A percentile compares a stretch with the other conserved stretches of the same genome.
phyloP scores from a whole-genome alignment of 2,888 invertebrate species.

The Phyllotreta cruciferae region DNA sequence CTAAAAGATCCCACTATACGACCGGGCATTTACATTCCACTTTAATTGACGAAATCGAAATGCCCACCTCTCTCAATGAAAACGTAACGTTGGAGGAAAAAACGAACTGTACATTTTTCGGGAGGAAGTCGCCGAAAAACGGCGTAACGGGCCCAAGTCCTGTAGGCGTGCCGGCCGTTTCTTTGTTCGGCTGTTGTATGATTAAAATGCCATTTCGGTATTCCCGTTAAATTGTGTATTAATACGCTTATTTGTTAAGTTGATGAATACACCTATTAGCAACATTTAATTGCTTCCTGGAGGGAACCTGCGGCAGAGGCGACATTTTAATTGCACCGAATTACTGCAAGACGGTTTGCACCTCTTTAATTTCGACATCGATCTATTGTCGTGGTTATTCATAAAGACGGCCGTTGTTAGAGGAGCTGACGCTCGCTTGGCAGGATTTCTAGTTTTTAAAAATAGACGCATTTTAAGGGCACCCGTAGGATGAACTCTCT shows the following conservation, averaged over 20 bases:
- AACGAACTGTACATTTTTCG: slow-evolving; percentile 1
- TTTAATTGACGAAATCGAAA: slow-evolving; percentile 21
- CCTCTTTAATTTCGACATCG: no score
- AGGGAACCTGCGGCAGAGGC: no score
- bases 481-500: slow-evolving; percentile 27
- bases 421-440: slow-evolving; percentile 13
- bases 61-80: slow-evolving; percentile 14
- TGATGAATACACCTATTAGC: no score
- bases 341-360: no score
- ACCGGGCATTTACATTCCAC: slow-evolving; percentile 1
- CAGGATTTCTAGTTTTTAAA: slow-evolving; percentile 27
- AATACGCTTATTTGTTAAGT: no score
- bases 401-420: no score
- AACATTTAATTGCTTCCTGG: no score
- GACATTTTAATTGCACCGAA: no score
- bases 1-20: slow-evolving; percentile 32
- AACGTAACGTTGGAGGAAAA: background rate
- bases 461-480: slow-evolving; percentile 33
- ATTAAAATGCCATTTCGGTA: slow-evolving; percentile 5
- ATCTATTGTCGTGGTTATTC: no score
- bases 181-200: slow-evolving; percentile 4
- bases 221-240: no score
- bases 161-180: background rate
- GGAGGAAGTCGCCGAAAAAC: background rate
- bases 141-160: slow-evolving; percentile 12